A percentile compares a stretch with the other conserved stretches of the same genome.
Evolutionary conservation across 2,888 invertebrate genomes (phyloP).

Genomic region (Callimorpha dominula): DNA sequence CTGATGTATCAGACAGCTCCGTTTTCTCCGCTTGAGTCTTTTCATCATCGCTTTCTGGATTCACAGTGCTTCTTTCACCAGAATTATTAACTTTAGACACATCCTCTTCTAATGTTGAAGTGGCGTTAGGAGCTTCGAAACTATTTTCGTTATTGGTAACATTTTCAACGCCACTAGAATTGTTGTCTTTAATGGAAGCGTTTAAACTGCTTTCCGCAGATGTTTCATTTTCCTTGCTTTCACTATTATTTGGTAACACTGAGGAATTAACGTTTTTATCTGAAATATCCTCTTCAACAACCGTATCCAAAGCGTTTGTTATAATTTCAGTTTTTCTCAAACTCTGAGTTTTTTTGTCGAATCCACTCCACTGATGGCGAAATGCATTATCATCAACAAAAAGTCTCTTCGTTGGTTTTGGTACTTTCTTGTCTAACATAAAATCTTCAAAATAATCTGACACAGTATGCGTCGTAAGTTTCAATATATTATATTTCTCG

Average conservation of each 20-base stretch:
- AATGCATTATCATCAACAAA: constrained; percentile 72
- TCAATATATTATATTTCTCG: constrained; percentile 69
- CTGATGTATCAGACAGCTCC: not conserved
- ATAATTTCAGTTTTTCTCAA: constrained; percentile 54
- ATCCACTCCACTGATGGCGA: constrained; percentile 69
- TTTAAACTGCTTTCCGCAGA: not conserved
- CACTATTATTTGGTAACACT: not conserved
- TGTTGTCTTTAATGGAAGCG: not conserved
- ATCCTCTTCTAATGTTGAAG: not conserved
- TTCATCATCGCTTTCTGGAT: not conserved
- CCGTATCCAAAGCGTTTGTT: constrained; percentile 2
- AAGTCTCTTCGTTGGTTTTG: constrained; percentile 41
- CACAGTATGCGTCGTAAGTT: constrained; percentile 62
- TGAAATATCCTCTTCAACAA: not conserved
- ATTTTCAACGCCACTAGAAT: not conserved
- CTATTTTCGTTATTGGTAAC: not conserved
- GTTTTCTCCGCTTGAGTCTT: not conserved
- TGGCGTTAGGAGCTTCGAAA: not conserved
- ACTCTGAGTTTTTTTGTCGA: constrained; percentile 45
- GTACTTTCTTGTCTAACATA: constrained; percentile 53
- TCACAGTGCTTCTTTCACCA: not conserved
- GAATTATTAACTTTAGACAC: not conserved
- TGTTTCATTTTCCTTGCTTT: not conserved
- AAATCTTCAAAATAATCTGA: constrained; percentile 68
- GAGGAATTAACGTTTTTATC: not conserved